Evolutionary conservation across 2,888 invertebrate species (phyloP).

Genomic region (Drosophila silvestris): DNA sequence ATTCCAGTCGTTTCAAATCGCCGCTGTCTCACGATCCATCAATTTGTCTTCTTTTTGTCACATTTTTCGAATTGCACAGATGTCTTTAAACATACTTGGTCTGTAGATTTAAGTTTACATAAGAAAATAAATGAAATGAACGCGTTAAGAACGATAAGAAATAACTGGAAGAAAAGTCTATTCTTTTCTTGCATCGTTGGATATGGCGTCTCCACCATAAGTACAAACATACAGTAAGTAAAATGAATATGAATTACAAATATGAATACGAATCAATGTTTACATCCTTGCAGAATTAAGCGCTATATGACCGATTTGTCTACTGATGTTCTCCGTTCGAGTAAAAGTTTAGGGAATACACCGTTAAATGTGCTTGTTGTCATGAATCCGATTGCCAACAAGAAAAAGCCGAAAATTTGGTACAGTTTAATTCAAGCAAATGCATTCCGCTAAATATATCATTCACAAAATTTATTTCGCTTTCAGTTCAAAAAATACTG

Average conservation of each 20-base stretch:
- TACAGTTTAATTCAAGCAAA: conserved; percentile 34
- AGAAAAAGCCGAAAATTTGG: conserved; percentile 86
- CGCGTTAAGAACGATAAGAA: conserved; percentile 55
- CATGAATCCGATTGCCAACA: conserved; percentile 95
- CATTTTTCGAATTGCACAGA: conserved; percentile 4
- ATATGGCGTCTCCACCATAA: conserved; percentile 90
- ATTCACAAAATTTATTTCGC: neutral
- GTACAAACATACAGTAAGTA: conserved; percentile 91
- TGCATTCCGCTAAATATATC: neutral
- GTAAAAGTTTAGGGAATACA: conserved; percentile 87
- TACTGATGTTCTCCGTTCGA: conserved; percentile 90
- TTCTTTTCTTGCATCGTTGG: conserved; percentile 89
- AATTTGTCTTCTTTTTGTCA: neutral
- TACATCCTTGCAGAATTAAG: conserved; percentile 87
- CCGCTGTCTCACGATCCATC: neutral
- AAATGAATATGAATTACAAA: neutral
- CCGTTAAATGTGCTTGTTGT: conserved; percentile 93
- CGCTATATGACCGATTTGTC: conserved; percentile 93
- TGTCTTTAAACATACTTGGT: neutral
- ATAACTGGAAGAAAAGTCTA: conserved; percentile 95
- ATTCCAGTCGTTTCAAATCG: conserved; percentile 4
- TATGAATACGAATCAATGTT: neutral
- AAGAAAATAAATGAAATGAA: conserved; percentile 49
- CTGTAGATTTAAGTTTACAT: conserved; percentile 24
- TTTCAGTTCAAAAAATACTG: conserved; percentile 94